phyloP scores from a whole-genome alignment of 2,113 vertebrate genomes.

The Vidua chalybeata region DNA sequence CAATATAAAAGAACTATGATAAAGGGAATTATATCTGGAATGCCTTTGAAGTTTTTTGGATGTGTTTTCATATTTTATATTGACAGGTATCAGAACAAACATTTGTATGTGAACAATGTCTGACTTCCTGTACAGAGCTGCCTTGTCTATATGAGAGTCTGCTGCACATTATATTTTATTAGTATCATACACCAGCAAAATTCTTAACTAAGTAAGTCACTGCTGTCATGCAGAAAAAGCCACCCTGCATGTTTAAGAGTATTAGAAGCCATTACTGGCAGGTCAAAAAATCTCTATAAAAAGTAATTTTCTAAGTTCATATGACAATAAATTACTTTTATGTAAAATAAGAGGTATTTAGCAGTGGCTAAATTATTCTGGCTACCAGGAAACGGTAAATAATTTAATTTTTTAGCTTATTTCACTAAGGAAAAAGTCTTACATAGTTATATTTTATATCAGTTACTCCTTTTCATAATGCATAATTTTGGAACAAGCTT shows the following conservation, averaged over 20 bases:
- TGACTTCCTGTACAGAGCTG: neutral
- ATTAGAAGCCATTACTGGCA: neutral
- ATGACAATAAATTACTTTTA: neutral
- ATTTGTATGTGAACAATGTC: neutral
- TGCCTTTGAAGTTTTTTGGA: neutral
- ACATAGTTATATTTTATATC: neutral
- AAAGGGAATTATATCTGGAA: neutral
- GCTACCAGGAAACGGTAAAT: neutral
- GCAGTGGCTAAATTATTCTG: neutral
- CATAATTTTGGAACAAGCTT: neutral
- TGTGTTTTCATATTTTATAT: neutral
- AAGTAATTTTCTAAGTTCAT: neutral
- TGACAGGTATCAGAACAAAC: slow-evolving; percentile 24
- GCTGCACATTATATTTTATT: slow-evolving; percentile 34
- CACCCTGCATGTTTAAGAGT: neutral
- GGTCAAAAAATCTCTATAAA: neutral
- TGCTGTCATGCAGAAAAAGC: neutral
- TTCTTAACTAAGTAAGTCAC: slow-evolving; percentile 15
- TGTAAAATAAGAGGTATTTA: neutral
- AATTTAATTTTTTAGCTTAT: neutral
- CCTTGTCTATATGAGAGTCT: neutral
- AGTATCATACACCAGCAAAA: neutral
- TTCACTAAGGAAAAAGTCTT: neutral
- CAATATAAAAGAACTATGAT: neutral
- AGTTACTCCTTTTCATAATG: neutral